These are phyloP conservation scores for Caerostris darwini DNA, from an alignment of 1,140 invertebrate genomes.

Conservation along the genomic window DNA sequence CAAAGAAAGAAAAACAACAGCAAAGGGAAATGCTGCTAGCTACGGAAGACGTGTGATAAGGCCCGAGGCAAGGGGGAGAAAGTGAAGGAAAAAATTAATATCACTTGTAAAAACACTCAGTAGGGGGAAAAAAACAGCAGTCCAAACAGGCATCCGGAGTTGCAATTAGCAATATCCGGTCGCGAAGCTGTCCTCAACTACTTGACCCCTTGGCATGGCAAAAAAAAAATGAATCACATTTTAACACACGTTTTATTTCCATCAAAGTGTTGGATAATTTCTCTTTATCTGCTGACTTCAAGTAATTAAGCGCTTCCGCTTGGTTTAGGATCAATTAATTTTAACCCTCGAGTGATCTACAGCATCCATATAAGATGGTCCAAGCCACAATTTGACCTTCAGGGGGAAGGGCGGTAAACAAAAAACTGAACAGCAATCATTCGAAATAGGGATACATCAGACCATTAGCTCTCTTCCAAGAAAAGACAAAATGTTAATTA, in stretches of 20 bases:
- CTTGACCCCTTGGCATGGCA: not conserved
- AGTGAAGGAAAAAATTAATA: conserved; percentile 20
- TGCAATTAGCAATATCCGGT: conserved; percentile 74
- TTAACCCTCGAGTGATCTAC: not conserved
- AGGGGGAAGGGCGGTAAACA: too few relatives aligned
- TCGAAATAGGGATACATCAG: too few relatives aligned
- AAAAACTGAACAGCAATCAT: too few relatives aligned
- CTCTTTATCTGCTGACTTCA: not conserved
- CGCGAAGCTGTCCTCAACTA: conserved; percentile 1
- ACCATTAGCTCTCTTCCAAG: too few relatives aligned
- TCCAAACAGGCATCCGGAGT: conserved; percentile 70
- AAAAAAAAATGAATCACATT: conserved; percentile 33
- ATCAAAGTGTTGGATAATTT: not conserved
- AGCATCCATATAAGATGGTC: not conserved
- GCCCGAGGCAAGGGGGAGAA: not conserved
- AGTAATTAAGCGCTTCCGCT: not conserved
- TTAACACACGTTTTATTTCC: not conserved
- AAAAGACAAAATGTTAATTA: too few relatives aligned
- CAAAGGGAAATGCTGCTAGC: conserved; percentile 46
- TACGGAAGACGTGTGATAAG: conserved; percentile 58
- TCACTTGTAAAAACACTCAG: conserved; percentile 17
- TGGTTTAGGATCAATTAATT: not conserved
- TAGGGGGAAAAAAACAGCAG: not conserved
- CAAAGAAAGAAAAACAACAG: not conserved
- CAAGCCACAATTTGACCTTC: not conserved